A percentile compares a stretch with the other conserved stretches of the same genome.
Evolutionary conservation across 2,113 vertebrate genomes (phyloP).

Genomic region (Campylorhamphus procurvoides): DNA sequence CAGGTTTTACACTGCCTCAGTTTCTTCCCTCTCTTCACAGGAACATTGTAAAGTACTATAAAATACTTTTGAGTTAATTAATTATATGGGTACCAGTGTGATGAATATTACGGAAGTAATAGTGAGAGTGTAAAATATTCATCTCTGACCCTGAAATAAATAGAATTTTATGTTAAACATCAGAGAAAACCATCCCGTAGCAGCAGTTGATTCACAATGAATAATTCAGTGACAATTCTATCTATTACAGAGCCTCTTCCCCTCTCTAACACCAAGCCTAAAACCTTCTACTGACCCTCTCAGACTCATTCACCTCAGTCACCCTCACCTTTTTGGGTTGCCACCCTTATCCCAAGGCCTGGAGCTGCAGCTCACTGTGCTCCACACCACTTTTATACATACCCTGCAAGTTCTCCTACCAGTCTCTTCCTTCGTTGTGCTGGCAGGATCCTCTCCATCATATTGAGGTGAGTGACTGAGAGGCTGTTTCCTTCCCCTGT

Average conservation of each 20-base stretch:
- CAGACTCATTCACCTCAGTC: neutral
- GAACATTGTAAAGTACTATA: neutral
- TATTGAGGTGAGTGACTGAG: neutral
- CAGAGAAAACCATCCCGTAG: neutral
- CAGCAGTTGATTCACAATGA: neutral
- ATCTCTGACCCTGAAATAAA: neutral
- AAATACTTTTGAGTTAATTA: neutral
- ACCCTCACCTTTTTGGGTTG: neutral
- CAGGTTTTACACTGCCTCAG: neutral
- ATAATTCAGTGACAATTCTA: neutral
- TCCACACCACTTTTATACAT: neutral
- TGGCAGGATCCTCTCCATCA: neutral
- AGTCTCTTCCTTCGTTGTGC: neutral
- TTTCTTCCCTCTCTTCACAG: neutral
- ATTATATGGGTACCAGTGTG: neutral
- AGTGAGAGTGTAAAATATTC: neutral
- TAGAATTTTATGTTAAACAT: neutral
- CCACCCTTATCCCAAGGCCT: neutral
- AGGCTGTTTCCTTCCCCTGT: neutral
- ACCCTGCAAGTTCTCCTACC: neutral
- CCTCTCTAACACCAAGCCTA: neutral
- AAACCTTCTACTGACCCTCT: neutral
- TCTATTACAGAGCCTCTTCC: neutral
- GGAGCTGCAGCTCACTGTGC: neutral
- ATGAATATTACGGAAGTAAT: neutral